Evolutionary conservation across 2,113 vertebrate species (phyloP).

Genomic region (Telmatochromis brachygnathus): DNA sequence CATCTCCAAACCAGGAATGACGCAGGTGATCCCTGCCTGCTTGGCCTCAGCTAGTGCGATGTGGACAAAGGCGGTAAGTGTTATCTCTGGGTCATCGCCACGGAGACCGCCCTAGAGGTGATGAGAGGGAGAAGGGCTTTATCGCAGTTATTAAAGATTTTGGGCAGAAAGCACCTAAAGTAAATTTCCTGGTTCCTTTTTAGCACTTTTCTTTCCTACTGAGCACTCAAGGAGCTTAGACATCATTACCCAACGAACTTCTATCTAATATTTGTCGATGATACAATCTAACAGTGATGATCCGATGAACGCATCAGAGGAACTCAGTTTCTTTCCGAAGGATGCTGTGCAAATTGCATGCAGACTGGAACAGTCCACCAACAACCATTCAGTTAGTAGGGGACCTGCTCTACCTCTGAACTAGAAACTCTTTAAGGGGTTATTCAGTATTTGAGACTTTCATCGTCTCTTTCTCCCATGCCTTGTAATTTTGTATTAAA

Average conservation of each 20-base stretch:
- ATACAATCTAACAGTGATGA: neutral
- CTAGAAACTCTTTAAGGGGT: neutral
- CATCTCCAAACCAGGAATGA: neutral
- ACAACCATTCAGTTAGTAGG: neutral
- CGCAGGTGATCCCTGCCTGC: conserved; percentile 58
- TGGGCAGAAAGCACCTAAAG: neutral
- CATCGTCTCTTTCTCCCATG: neutral
- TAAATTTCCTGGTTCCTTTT: neutral
- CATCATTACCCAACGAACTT: rapidly evolving
- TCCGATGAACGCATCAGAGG: neutral
- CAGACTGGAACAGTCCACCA: neutral
- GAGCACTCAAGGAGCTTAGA: neutral
- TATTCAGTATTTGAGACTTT: neutral
- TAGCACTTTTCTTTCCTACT: neutral
- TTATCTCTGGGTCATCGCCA: conserved; percentile 54
- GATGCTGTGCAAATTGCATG: rapidly evolving
- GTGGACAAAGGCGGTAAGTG: conserved; percentile 83
- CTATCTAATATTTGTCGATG: neutral
- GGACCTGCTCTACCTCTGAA: neutral
- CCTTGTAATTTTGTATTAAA: neutral
- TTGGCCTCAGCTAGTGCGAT: conserved; percentile 74
- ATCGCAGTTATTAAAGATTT: neutral
- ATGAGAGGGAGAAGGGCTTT: neutral
- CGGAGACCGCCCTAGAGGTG: conserved; percentile 75
- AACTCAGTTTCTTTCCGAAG: neutral